These are phyloP conservation scores for Delichon dasypus DNA, from an alignment of 2,797 vertebrate species.

Conservation along the genomic window DNA sequence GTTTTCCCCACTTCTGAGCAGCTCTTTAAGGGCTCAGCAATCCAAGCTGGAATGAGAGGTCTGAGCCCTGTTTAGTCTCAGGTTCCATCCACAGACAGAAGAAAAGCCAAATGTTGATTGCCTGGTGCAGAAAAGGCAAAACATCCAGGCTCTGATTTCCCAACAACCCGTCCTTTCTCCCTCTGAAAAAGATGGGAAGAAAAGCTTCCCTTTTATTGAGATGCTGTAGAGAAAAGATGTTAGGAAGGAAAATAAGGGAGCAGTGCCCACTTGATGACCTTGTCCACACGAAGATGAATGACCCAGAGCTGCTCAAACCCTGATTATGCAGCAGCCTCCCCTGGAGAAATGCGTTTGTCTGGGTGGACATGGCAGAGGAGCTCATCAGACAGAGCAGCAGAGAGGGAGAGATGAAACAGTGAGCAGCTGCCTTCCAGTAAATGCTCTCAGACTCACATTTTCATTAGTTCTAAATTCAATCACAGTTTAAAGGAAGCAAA, in stretches of 20 bases:
- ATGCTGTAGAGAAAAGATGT: not conserved
- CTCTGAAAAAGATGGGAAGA: not conserved
- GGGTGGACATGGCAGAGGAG: not conserved
- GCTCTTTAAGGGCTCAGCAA: not conserved
- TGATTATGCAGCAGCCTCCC: not conserved
- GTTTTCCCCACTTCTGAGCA: not conserved
- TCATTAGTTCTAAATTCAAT: conserved; percentile 67
- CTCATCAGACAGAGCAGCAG: not conserved
- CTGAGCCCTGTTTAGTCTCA: not conserved
- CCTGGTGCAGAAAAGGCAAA: not conserved
- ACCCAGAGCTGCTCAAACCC: not conserved
- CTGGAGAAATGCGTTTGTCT: not conserved
- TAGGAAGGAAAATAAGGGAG: not conserved
- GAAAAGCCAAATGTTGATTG: not conserved
- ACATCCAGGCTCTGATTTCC: not conserved
- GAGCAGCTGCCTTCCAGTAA: conserved; percentile 49
- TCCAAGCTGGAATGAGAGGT: not conserved
- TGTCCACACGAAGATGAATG: conserved; percentile 33
- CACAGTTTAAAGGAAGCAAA: conserved; percentile 44
- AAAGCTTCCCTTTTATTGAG: conserved; percentile 23
- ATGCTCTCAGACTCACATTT: conserved; percentile 55
- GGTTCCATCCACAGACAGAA: not conserved
- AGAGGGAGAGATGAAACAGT: conserved; percentile 23
- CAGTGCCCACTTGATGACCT: not conserved
- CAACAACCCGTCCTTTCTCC: not conserved